phyloP scores from a whole-genome alignment of 2,797 vertebrate genomes.

The Semotilus atromaculatus region DNA sequence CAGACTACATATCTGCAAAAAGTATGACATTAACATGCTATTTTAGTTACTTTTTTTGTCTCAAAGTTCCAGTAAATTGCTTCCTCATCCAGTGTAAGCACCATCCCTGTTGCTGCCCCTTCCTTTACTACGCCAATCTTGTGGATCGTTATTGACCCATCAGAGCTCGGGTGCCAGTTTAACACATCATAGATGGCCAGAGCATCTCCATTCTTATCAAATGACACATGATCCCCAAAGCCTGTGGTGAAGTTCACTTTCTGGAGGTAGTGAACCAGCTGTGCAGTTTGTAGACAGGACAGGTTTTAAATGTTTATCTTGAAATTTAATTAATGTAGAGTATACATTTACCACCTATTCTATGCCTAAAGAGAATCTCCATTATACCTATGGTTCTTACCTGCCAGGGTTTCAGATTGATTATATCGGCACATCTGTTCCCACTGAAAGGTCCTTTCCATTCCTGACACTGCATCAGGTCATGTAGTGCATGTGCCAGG shows the following conservation, averaged over 20 bases:
- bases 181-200: neutral
- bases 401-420: conserved; percentile 74
- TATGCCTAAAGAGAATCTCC: conserved; percentile 23
- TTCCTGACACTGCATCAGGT: conserved; percentile 66
- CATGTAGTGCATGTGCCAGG: conserved; percentile 41
- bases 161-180: neutral
- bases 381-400: conserved; percentile 53
- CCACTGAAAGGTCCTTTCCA: conserved; percentile 70
- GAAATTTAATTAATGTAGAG: neutral
- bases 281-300: too few relatives aligned
- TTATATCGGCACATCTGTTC: conserved; percentile 67
- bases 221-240: too few relatives aligned
- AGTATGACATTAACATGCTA: neutral
- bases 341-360: neutral
- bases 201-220: too few relatives aligned
- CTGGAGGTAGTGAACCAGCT: too few relatives aligned
- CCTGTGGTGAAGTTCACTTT: too few relatives aligned
- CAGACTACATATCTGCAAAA: neutral
- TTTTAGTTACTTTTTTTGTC: conserved; percentile 34
- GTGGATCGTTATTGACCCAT: neutral
- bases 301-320: neutral
- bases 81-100: conserved; percentile 46
- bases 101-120: neutral
- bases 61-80: conserved; percentile 74
- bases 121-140: neutral